Evolutionary conservation across 2,888 invertebrate species (phyloP).

Genomic region (Athetis lepigone): DNA sequence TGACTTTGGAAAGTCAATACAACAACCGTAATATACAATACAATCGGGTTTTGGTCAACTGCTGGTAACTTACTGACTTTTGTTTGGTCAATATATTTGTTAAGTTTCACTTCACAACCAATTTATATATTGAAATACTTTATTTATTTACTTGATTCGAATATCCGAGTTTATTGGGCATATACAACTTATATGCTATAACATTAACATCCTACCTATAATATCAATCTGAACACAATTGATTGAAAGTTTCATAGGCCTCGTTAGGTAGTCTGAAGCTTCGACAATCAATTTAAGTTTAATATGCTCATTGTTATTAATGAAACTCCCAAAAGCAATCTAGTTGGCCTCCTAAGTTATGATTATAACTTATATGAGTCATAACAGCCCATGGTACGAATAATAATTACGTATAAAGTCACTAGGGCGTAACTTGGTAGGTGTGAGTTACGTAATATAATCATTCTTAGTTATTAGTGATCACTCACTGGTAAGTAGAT

Average conservation of each 20-base stretch:
- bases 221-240: slow-evolving; percentile 3
- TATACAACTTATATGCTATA: not conserved
- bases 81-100: slow-evolving; percentile 29
- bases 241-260: not conserved
- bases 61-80: slow-evolving; percentile 4
- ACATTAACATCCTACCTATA: not conserved
- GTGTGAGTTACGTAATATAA: slow-evolving; percentile 51
- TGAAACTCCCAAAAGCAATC: slow-evolving; percentile 50
- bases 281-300: slow-evolving; percentile 9
- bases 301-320: slow-evolving; percentile 36
- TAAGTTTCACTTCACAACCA: slow-evolving; percentile 23
- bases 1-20: too few species aligned
- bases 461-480: slow-evolving; percentile 56
- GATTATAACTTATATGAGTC: slow-evolving; percentile 51
- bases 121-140: slow-evolving; percentile 12
- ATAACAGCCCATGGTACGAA: slow-evolving; percentile 44
- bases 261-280: not conserved
- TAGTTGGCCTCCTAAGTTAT: slow-evolving; percentile 44
- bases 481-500: slow-evolving; percentile 47
- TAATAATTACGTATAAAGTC: slow-evolving; percentile 52
- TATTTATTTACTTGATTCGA: slow-evolving; percentile 9
- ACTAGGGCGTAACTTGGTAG: slow-evolving; percentile 54
- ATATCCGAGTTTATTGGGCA: slow-evolving; percentile 10
- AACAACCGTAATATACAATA: slow-evolving; percentile 1
- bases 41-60: slow-evolving; percentile 5